A percentile compares a stretch with the other conserved stretches of the same genome.
Conservation (phyloP, 2,888 invertebrate species). For the Malachius bipustulatus region DNA sequence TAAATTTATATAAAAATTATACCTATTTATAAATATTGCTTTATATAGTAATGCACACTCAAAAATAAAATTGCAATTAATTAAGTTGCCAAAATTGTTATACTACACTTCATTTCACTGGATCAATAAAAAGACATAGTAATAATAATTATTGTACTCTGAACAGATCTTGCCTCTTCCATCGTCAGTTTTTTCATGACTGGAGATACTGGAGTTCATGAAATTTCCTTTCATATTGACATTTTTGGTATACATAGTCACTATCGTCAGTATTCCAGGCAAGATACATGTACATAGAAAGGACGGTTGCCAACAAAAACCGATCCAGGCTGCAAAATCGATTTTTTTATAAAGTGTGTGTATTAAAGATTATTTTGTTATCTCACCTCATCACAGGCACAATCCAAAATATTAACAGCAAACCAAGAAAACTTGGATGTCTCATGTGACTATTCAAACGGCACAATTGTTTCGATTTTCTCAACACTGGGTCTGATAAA, state of each 20-base stretch:
- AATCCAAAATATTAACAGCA: conserved; percentile 45
- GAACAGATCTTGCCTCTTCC: no score
- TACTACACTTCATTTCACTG: no score
- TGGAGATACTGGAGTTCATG: conserved; percentile 33
- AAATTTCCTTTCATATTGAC: conserved; percentile 40
- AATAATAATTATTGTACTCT: no score
- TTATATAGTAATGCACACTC: no score
- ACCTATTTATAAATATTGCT: no score
- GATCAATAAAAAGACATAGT: no score
- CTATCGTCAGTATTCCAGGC: conserved; percentile 48
- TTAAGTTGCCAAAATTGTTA: no score
- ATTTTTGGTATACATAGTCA: conserved; percentile 45
- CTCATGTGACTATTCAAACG: conserved; percentile 45
- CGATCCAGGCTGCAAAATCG: conserved; percentile 41
- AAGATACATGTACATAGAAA: conserved; percentile 46
- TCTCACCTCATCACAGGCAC: conserved; percentile 47
- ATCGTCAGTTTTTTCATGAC: no score
- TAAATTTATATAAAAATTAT: no score
- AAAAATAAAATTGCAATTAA: no score
- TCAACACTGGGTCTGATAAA: conserved; percentile 39
- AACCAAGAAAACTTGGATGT: conserved; percentile 50
- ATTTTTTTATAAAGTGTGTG: conserved; percentile 5
- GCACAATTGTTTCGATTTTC: conserved; percentile 43
- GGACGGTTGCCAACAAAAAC: conserved; percentile 39
- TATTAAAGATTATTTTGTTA: conserved; percentile 6